Conservation (phyloP, 2,113 vertebrate genomes). For the Callipepla californica region DNA sequence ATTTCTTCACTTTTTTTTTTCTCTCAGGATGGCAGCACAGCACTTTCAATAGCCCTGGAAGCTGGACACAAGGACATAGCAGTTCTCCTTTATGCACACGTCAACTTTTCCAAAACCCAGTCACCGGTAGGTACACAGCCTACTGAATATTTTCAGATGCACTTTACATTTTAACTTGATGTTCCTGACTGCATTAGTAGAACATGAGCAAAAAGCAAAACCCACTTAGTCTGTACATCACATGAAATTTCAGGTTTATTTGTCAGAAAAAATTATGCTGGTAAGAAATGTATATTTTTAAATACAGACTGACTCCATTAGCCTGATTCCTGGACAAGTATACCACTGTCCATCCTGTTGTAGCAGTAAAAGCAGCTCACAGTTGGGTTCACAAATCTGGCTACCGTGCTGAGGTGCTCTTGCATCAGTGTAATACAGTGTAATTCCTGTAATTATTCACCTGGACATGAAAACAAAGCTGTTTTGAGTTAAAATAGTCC, state of each 20-base stretch:
- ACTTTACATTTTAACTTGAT: background rate
- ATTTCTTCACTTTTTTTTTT: slow-evolving; percentile 10
- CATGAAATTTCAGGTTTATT: background rate
- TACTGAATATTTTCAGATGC: background rate
- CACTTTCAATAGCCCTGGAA: slow-evolving; percentile 96
- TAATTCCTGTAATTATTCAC: background rate
- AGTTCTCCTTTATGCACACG: slow-evolving; percentile 93
- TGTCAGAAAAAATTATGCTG: background rate
- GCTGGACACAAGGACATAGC: slow-evolving; percentile 98
- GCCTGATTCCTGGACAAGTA: background rate
- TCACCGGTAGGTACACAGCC: slow-evolving; percentile 86
- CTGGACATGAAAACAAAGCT: background rate
- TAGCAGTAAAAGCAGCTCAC: background rate
- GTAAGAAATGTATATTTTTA: background rate
- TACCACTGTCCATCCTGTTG: background rate
- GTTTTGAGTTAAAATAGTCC: background rate
- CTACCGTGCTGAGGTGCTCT: background rate
- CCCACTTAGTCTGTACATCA: background rate
- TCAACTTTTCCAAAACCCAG: slow-evolving; percentile 96
- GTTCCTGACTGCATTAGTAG: background rate
- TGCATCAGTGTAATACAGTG: background rate
- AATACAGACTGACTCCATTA: background rate
- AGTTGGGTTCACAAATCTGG: background rate
- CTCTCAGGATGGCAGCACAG: slow-evolving; percentile 92
- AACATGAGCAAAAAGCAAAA: background rate